Percentiles rank a stretch among this genome's conserved stretches.
phyloP scores from a whole-genome alignment of 2,113 vertebrate genomes.

The Gambusia affinis region DNA sequence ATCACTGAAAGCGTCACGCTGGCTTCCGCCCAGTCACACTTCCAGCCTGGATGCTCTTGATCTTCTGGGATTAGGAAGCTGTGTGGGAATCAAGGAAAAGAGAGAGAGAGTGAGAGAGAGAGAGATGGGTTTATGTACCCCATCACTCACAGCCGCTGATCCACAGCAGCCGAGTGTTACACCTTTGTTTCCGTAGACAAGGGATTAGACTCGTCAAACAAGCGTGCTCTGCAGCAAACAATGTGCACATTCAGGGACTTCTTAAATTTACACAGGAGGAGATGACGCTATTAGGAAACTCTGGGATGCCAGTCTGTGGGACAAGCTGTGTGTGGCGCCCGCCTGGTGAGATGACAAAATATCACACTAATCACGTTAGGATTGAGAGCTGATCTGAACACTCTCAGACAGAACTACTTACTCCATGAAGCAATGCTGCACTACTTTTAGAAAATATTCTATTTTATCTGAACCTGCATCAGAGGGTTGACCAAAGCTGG shows the following conservation, averaged over 20 bases:
- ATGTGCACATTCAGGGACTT: conserved; percentile 47
- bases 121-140: conserved; percentile 45
- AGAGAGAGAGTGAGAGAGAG: conserved; percentile 19
- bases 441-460: neutral
- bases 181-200: conserved; percentile 68
- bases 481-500: conserved; percentile 1
- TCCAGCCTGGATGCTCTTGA: conserved; percentile 50
- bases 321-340: conserved; percentile 15
- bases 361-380: conserved; percentile 52
- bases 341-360: conserved; percentile 45
- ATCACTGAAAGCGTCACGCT: conserved; percentile 19
- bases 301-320: conserved; percentile 25
- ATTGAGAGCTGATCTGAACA: conserved; percentile 31
- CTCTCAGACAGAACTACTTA: neutral
- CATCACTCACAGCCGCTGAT: conserved; percentile 46
- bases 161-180: conserved; percentile 42
- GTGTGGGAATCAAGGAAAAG: conserved; percentile 39
- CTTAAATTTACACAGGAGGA: conserved; percentile 38
- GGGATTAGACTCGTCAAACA: conserved; percentile 59
- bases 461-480: conserved; percentile 11
- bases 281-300: conserved; percentile 41
- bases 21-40: conserved; percentile 49
- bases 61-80: conserved; percentile 61
- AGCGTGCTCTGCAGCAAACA: conserved; percentile 46
- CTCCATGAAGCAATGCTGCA: neutral